phyloP scores from a whole-genome alignment of 2,113 vertebrate species.

The Etheostoma spectabile region DNA sequence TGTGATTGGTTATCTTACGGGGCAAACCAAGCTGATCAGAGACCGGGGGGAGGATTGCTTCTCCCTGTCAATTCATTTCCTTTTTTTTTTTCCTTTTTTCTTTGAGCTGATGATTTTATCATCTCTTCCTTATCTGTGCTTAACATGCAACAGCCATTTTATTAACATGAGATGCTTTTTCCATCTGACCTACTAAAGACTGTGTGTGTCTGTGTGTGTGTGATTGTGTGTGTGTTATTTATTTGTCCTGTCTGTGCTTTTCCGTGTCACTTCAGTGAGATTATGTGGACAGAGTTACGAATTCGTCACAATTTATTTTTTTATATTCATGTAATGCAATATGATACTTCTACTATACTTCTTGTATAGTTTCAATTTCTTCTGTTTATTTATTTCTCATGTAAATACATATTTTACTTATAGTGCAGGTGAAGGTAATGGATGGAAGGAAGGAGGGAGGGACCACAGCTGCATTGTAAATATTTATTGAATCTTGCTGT shows the following conservation, averaged over 20 bases:
- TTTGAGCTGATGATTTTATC: slow-evolving; percentile 60
- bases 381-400: slow-evolving; percentile 78
- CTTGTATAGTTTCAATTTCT: slow-evolving; percentile 70
- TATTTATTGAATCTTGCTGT: slow-evolving; percentile 63
- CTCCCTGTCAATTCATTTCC: slow-evolving; percentile 35
- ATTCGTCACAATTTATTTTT: slow-evolving; percentile 74
- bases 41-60: slow-evolving; percentile 32
- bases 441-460: not conserved
- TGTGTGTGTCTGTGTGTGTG: slow-evolving; percentile 30
- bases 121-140: slow-evolving; percentile 59
- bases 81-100: slow-evolving; percentile 18
- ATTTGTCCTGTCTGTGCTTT: slow-evolving; percentile 81
- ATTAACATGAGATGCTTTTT: slow-evolving; percentile 71
- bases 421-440: slow-evolving; percentile 38
- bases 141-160: slow-evolving; percentile 61
- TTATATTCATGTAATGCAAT: slow-evolving; percentile 77
- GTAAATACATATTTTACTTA: slow-evolving; percentile 81
- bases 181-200: slow-evolving; percentile 62
- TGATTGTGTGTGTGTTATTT: slow-evolving; percentile 69
- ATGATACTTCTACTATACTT: slow-evolving; percentile 72
- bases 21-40: slow-evolving; percentile 38
- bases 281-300: slow-evolving; percentile 45
- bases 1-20: slow-evolving; percentile 31
- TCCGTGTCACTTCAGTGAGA: slow-evolving; percentile 54
- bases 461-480: slow-evolving; percentile 67